A percentile compares a stretch with the other conserved stretches of the same genome.
Evolutionary conservation across 1,140 invertebrate species (phyloP).

Genomic region (Anagrus nilaparvatae): DNA sequence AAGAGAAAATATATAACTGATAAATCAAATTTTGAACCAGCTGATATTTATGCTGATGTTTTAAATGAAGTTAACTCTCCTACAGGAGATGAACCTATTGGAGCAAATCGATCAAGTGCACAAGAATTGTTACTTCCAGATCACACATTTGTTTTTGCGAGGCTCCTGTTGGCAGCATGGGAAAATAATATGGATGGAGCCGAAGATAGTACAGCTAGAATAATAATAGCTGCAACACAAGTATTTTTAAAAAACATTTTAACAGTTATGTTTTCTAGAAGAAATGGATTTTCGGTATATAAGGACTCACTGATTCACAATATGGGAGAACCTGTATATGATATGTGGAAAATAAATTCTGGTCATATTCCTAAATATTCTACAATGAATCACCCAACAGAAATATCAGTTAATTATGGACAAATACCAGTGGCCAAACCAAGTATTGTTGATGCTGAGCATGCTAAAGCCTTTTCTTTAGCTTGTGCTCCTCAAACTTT

Average conservation of each 20-base stretch:
- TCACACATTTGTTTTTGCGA: conserved; percentile 62
- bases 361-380: conserved; percentile 26
- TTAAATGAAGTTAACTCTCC: conserved; percentile 36
- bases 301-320: conserved; percentile 61
- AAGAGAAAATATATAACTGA: conserved; percentile 52
- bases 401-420: conserved; percentile 31
- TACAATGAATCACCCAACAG: conserved; percentile 22
- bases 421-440: conserved; percentile 33
- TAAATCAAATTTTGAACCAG: conserved; percentile 55
- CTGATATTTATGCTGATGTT: conserved; percentile 39
- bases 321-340: conserved; percentile 57
- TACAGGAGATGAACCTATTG: conserved; percentile 39
- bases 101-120: conserved; percentile 45
- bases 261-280: conserved; percentile 54
- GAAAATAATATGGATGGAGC: conserved; percentile 70
- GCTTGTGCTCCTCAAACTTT: conserved; percentile 35
- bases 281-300: conserved; percentile 60
- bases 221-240: conserved; percentile 64
- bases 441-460: conserved; percentile 35
- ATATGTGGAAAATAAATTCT: conserved; percentile 58
- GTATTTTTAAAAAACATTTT: conserved; percentile 71
- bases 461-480: conserved; percentile 35
- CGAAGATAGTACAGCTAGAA: conserved; percentile 62
- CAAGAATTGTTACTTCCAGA: conserved; percentile 66
- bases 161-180: conserved; percentile 72